These are phyloP conservation scores for Steatornis caripensis DNA, from an alignment of 2,113 vertebrate species.

Conservation along the genomic window DNA sequence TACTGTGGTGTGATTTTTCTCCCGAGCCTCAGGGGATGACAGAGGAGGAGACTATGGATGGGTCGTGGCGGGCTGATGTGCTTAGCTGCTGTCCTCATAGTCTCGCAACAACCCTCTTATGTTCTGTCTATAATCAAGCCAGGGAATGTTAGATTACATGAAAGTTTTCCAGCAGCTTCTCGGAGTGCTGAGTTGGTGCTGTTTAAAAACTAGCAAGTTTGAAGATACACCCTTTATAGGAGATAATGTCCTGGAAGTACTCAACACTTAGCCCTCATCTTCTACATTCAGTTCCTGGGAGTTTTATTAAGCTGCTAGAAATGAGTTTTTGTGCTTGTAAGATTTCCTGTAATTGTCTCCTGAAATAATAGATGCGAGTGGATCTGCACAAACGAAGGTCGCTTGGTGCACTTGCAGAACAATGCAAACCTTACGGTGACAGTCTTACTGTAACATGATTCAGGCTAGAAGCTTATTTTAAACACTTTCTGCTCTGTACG, in stretches of 20 bases:
- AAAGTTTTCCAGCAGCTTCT: neutral
- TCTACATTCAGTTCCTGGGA: neutral
- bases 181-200: neutral
- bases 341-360: neutral
- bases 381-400: neutral
- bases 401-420: neutral
- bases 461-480: neutral
- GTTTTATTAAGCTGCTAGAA: neutral
- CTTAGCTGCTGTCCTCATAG: neutral
- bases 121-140: neutral
- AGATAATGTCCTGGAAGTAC: neutral
- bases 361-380: neutral
- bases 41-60: neutral
- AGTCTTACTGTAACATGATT: neutral
- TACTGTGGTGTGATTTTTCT: neutral
- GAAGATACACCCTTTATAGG: neutral
- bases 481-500: neutral
- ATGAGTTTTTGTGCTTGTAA: neutral
- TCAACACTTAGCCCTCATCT: neutral
- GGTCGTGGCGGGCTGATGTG: neutral
- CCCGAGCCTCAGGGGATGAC: neutral
- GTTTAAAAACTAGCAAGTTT: neutral
- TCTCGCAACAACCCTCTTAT: neutral
- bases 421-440: neutral
- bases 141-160: neutral